Conservation (phyloP, 2,888 invertebrate genomes). For the Eilema depressum region DNA sequence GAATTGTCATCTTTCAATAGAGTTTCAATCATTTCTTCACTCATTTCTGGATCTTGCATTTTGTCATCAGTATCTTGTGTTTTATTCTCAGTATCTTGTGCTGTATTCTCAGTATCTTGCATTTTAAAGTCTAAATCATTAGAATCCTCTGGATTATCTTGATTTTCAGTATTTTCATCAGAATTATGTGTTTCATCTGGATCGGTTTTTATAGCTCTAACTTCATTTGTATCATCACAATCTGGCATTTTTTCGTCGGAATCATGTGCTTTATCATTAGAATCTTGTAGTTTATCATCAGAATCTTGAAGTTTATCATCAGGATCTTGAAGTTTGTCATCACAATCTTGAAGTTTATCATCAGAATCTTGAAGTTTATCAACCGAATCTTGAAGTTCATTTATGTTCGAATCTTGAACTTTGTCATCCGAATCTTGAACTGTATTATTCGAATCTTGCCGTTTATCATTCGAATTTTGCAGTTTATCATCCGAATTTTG, state of each 20-base stretch:
- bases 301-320: background rate
- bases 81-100: constrained; percentile 51
- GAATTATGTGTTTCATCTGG: background rate
- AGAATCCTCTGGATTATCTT: background rate
- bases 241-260: background rate
- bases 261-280: background rate
- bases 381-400: background rate
- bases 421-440: background rate
- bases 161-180: constrained; percentile 13
- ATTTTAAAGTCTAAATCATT: constrained; percentile 1
- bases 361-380: background rate
- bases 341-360: constrained; percentile 2
- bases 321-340: background rate
- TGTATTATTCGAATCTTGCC: constrained; percentile 4
- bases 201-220: background rate
- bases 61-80: constrained; percentile 53
- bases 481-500: constrained; percentile 4
- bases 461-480: constrained; percentile 2
- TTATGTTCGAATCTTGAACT: background rate
- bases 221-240: background rate
- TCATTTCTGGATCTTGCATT: constrained; percentile 69
- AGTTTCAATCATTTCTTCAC: constrained; percentile 73
- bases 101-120: background rate
- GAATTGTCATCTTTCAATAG: constrained; percentile 68
- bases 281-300: background rate